A percentile compares a stretch with the other conserved stretches of the same genome.
phyloP scores from a whole-genome alignment of 2,113 vertebrate genomes.

The Hippocampus abdominalis region DNA sequence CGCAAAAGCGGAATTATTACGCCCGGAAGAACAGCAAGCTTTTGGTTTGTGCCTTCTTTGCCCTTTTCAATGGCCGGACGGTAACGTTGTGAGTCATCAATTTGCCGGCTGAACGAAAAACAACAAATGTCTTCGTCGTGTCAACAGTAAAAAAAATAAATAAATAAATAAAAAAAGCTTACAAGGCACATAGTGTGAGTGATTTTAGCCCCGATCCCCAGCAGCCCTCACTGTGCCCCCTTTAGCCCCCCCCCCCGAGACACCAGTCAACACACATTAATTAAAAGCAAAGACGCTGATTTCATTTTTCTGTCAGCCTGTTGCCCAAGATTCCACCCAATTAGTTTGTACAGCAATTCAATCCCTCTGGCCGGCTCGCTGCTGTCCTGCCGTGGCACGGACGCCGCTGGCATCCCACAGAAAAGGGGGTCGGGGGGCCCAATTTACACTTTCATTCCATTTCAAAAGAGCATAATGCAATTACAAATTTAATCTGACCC shows the following conservation, averaged over 20 bases:
- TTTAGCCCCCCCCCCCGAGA: constrained; percentile 34
- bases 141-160: constrained; percentile 24
- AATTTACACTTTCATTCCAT: not conserved
- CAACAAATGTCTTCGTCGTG: constrained; percentile 28
- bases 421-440: not conserved
- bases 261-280: constrained; percentile 56
- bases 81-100: constrained; percentile 33
- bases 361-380: constrained; percentile 28
- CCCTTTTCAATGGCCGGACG: constrained; percentile 10
- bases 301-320: constrained; percentile 48
- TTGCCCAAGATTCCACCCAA: constrained; percentile 37
- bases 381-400: constrained; percentile 15
- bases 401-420: not conserved
- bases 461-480: not conserved
- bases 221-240: constrained; percentile 23
- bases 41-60: constrained; percentile 30
- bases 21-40: constrained; percentile 35
- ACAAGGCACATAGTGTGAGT: constrained; percentile 35
- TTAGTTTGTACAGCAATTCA: constrained; percentile 46
- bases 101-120: constrained; percentile 30
- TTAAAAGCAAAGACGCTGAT: constrained; percentile 51
- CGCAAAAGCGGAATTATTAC: constrained; percentile 45
- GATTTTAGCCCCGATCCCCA: constrained; percentile 24
- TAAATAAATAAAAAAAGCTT: constrained; percentile 32
- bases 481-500: not conserved